A percentile compares a stretch with the other conserved stretches of the same genome.
These are phyloP conservation scores for Bactericera cockerelli DNA, from an alignment of 1,140 invertebrate genomes.

Conservation along the genomic window DNA sequence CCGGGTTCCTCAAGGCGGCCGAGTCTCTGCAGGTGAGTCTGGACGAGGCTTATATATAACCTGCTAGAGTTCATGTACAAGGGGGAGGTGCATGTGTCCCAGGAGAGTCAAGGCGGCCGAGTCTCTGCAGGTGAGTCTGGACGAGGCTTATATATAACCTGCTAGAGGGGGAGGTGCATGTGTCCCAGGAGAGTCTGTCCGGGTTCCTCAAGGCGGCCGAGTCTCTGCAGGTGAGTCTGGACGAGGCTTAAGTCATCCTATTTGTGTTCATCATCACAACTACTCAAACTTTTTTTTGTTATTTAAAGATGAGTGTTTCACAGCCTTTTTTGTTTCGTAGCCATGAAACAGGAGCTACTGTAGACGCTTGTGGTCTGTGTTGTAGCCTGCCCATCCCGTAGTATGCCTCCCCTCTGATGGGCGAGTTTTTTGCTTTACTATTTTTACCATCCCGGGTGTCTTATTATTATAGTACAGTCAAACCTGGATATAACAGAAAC, in stretches of 20 bases:
- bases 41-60: neutral
- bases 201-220: conserved; percentile 82
- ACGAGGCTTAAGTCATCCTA: neutral
- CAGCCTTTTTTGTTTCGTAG: no score
- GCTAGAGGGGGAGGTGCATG: conserved; percentile 72
- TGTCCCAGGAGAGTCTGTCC: conserved; percentile 72
- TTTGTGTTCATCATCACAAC: no score
- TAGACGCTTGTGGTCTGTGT: no score
- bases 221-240: conserved; percentile 54
- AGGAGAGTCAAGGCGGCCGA: conserved; percentile 77
- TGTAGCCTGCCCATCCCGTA: no score
- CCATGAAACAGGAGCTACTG: no score
- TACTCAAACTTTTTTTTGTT: no score
- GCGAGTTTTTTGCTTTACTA: no score
- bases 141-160: conserved; percentile 29
- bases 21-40: conserved; percentile 65
- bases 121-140: conserved; percentile 54
- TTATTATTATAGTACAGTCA: no score
- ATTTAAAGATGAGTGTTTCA: no score
- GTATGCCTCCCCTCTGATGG: no score
- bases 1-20: conserved; percentile 76
- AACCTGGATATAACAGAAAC: no score
- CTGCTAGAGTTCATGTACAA: conserved; percentile 88
- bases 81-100: conserved; percentile 77
- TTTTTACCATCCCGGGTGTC: no score